A percentile compares a stretch with the other conserved stretches of the same genome.
Evolutionary conservation across 2,113 vertebrate species (phyloP).

Genomic region (Brachyhypopomus occidentalis): DNA sequence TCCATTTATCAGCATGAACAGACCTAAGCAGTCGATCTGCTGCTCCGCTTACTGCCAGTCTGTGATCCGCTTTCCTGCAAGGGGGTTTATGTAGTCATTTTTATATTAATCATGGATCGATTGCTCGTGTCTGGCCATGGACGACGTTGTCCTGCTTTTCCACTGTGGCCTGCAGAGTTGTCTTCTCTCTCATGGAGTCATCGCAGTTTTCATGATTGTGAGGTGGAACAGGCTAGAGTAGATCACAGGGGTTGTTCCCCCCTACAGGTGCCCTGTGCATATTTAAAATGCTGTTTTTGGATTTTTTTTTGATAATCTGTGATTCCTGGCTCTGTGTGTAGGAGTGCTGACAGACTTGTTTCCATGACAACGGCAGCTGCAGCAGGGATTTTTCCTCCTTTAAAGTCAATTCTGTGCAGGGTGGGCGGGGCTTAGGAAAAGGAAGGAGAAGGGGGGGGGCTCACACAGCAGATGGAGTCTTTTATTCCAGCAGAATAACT

Average conservation of each 20-base stretch:
- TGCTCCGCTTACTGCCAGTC: too few species aligned
- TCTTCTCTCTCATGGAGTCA: too few species aligned
- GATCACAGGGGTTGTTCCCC: not conserved
- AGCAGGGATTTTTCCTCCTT: slow-evolving; percentile 43
- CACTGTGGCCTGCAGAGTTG: too few species aligned
- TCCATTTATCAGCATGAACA: not conserved
- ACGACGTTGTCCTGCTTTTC: too few species aligned
- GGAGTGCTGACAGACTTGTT: slow-evolving; percentile 51
- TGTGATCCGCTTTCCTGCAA: too few species aligned
- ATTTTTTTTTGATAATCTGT: slow-evolving; percentile 34
- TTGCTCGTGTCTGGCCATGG: too few species aligned
- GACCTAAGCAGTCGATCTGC: not conserved
- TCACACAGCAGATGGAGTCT: slow-evolving; percentile 54
- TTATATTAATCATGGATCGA: too few species aligned
- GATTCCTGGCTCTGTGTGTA: slow-evolving; percentile 28
- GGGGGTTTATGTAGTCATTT: too few species aligned
- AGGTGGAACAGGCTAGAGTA: too few species aligned
- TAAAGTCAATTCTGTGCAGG: slow-evolving; percentile 26
- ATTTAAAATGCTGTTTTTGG: slow-evolving; percentile 43
- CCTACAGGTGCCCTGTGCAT: not conserved
- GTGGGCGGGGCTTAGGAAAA: not conserved
- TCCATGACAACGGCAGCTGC: slow-evolving; percentile 59
- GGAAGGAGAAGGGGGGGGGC: slow-evolving; percentile 8
- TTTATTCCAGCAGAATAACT: slow-evolving; percentile 52
- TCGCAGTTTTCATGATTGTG: too few species aligned